Base-by-base conservation (phyloP, 1,140 invertebrate species). In the Drosophila neocordata region DNA sequence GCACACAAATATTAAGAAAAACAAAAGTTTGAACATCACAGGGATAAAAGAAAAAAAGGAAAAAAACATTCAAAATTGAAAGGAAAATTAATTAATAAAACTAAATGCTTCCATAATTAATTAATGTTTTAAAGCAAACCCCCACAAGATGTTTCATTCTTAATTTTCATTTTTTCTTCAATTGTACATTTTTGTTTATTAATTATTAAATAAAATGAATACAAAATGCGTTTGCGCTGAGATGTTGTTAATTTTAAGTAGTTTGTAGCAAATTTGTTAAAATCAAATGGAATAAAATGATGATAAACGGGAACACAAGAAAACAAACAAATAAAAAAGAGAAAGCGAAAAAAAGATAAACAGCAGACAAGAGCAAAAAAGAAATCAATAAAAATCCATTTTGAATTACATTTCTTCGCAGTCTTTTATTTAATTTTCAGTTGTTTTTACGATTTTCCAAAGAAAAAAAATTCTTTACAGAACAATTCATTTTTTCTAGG, bases 171-270 rank as follows among this genome's bases (percentile, higher is more conserved):
- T 73, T 72, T 58, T 8, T n/a, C 57, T 60, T 78, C 44, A 68
- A 80, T 73, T 81, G 73, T 81, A 83, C 60, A 69, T 83, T 69
- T 31, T 78, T 83, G 79, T 79, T 79, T 83, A 77, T 82, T 83
- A 69, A 84, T 79, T 76, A 61, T 68, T 65, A 59, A 73, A 34
- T 56, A 34, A 65, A 65, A 48, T 22, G 37, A 72, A 38, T 44
- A 53, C 55, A 34, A 67, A 73, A 66, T 75, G 58, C 53, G 58
- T 80, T 69, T 85, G 81, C 81, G 41, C 41, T 15, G 18, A 20
- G 77, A 85, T 85, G 81, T 85, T 85, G 81, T 74, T 85, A 85
- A 77, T 74, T 85, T 66, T 85, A 85, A 85, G 81, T 85, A 85
- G 81, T 80, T 77, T 77, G 69, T 85, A 85, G 77, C 41, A 77